Evolutionary conservation across 2,113 vertebrate species (phyloP).

Genomic region (Channa argus): DNA sequence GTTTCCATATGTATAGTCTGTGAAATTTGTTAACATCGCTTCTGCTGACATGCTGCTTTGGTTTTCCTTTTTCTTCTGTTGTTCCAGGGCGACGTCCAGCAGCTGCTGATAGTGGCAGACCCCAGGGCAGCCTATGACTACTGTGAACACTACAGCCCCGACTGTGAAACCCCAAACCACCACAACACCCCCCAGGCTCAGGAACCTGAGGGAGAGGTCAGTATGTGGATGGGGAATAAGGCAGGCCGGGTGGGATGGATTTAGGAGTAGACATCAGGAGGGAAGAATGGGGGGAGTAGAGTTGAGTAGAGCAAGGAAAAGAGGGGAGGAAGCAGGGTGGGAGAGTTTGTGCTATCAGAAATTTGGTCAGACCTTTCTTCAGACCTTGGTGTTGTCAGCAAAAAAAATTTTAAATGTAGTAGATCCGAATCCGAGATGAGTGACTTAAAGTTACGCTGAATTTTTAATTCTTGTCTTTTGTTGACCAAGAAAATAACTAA

Average conservation of each 20-base stretch:
- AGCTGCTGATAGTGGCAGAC: slow-evolving; percentile 92
- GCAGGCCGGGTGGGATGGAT: neutral
- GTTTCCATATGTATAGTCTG: neutral
- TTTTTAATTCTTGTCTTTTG: no score
- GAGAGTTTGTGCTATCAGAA: slow-evolving; percentile 9
- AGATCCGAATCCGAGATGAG: neutral
- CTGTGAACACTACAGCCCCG: slow-evolving; percentile 97
- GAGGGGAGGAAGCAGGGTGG: neutral
- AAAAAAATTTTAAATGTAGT: neutral
- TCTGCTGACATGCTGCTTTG: slow-evolving; percentile 29
- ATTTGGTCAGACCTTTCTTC: slow-evolving; percentile 19
- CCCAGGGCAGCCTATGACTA: slow-evolving; percentile 95
- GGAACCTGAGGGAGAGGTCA: slow-evolving; percentile 91
- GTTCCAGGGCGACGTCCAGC: slow-evolving; percentile 96
- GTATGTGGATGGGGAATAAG: slow-evolving; percentile 32
- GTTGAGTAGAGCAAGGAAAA: neutral
- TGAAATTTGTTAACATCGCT: slow-evolving; percentile 27
- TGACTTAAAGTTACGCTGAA: neutral
- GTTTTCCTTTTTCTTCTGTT: neutral
- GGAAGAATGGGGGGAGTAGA: slow-evolving; percentile 4
- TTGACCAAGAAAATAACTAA: no score
- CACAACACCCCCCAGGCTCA: slow-evolving; percentile 91
- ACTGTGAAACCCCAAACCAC: slow-evolving; percentile 91
- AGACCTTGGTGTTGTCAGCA: slow-evolving; percentile 10
- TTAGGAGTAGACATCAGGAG: neutral